Percentiles rank a stretch among this genome's conserved stretches.
These are phyloP conservation scores for Ditula angustiorana DNA, from an alignment of 2,888 invertebrate genomes.

Conservation along the genomic window DNA sequence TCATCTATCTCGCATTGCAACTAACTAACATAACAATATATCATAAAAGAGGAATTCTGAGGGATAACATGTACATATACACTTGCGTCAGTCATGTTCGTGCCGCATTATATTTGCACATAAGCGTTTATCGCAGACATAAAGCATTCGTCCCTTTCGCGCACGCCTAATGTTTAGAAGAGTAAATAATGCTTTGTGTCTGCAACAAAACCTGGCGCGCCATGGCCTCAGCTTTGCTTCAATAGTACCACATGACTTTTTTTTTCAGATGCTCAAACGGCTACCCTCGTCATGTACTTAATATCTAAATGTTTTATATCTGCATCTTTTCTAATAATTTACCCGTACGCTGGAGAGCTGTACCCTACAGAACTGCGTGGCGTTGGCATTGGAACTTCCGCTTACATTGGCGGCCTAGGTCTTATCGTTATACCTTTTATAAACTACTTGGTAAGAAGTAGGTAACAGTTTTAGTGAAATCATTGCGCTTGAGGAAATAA, in stretches of 20 bases:
- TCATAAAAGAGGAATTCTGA: too few species aligned
- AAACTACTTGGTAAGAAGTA: constrained; percentile 92
- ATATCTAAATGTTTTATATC: constrained; percentile 95
- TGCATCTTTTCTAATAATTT: constrained; percentile 95
- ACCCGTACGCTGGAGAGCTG: constrained; percentile 96
- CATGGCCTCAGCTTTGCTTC: too few species aligned
- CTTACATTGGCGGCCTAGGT: constrained; percentile 95
- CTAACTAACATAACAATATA: too few species aligned
- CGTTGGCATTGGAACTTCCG: constrained; percentile 95
- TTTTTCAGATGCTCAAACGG: constrained; percentile 89
- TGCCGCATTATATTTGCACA: too few species aligned
- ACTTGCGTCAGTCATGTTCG: neutral
- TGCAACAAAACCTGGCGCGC: too few species aligned
- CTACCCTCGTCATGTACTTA: constrained; percentile 91
- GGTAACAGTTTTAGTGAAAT: neutral
- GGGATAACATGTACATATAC: too few species aligned
- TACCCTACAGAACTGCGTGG: constrained; percentile 96
- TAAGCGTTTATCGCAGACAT: too few species aligned
- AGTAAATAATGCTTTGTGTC: too few species aligned
- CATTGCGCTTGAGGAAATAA: too few species aligned
- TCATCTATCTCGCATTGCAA: too few species aligned
- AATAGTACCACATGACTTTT: constrained; percentile 20
- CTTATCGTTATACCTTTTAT: constrained; percentile 96
- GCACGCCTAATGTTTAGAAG: too few species aligned
- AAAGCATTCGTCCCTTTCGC: too few species aligned